These are phyloP conservation scores for Lutjanus erythropterus DNA, from an alignment of 2,113 vertebrate genomes.

Conservation along the genomic window DNA sequence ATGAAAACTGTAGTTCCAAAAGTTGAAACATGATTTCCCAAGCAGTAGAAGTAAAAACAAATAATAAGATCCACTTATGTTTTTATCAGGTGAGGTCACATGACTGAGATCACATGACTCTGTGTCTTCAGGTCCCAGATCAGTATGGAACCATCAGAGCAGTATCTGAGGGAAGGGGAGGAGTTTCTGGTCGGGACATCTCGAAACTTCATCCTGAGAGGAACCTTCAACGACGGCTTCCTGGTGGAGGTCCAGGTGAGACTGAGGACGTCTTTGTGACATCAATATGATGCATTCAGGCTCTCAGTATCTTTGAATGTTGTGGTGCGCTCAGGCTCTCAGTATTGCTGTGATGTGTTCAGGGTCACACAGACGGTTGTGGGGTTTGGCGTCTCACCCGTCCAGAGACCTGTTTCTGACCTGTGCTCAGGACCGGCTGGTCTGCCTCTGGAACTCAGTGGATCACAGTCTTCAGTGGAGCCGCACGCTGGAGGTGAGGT, in stretches of 20 bases:
- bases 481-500: slow-evolving; percentile 90
- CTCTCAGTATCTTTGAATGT: background rate
- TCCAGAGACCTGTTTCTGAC: slow-evolving; percentile 94
- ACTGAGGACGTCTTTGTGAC: background rate
- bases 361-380: slow-evolving; percentile 98
- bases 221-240: slow-evolving; percentile 96
- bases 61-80: too few relatives aligned
- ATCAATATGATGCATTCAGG: background rate
- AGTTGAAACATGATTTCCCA: too few relatives aligned
- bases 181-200: slow-evolving; percentile 97
- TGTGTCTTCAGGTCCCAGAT: slow-evolving; percentile 90
- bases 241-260: slow-evolving; percentile 95
- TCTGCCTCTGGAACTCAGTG: slow-evolving; percentile 94
- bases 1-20: too few relatives aligned
- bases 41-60: too few relatives aligned
- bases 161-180: slow-evolving; percentile 93
- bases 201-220: slow-evolving; percentile 95
- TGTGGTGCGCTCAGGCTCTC: background rate
- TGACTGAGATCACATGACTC: background rate
- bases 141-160: slow-evolving; percentile 96
- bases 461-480: slow-evolving; percentile 96
- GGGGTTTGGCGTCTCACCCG: slow-evolving; percentile 96
- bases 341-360: slow-evolving; percentile 26
- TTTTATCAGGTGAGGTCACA: background rate
- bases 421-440: slow-evolving; percentile 96